Evolutionary conservation across 2,113 vertebrate species (phyloP).

Genomic region (Periophthalmodon schlosseri): DNA sequence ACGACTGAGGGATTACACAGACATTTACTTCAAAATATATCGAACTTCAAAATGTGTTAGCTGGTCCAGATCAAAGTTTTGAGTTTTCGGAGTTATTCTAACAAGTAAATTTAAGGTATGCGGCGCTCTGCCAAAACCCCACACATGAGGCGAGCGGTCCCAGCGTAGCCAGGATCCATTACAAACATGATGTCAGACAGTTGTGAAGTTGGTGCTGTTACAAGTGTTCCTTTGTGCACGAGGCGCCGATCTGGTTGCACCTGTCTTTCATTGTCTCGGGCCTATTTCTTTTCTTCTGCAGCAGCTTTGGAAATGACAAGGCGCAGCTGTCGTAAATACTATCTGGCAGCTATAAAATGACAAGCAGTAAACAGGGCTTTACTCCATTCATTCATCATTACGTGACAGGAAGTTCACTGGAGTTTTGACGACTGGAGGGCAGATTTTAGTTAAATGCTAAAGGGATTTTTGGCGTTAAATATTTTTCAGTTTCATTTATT

Average conservation of each 20-base stretch:
- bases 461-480: too few relatives aligned
- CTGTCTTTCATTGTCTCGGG: neutral
- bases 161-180: neutral
- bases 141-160: neutral
- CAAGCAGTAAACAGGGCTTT: neutral
- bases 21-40: too few relatives aligned
- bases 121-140: neutral
- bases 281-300: neutral
- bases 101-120: neutral
- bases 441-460: too few relatives aligned
- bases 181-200: neutral
- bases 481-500: too few relatives aligned
- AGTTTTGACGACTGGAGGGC: neutral
- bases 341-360: constrained; percentile 9
- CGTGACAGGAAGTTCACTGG: neutral
- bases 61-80: neutral
- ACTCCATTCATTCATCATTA: constrained; percentile 6
- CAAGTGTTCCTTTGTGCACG: constrained; percentile 9
- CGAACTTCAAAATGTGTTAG: too few relatives aligned
- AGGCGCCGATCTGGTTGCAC: constrained; percentile 5
- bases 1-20: too few relatives aligned
- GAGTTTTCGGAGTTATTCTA: neutral
- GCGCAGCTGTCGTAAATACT: constrained; percentile 1
- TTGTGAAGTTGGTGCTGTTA: neutral
- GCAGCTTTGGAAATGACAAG: constrained; percentile 9